Evolutionary conservation across 2,797 vertebrate genomes (phyloP), one percentile per base, ranked within the genome.

Genomic region (Dipus sagitta): DNA sequence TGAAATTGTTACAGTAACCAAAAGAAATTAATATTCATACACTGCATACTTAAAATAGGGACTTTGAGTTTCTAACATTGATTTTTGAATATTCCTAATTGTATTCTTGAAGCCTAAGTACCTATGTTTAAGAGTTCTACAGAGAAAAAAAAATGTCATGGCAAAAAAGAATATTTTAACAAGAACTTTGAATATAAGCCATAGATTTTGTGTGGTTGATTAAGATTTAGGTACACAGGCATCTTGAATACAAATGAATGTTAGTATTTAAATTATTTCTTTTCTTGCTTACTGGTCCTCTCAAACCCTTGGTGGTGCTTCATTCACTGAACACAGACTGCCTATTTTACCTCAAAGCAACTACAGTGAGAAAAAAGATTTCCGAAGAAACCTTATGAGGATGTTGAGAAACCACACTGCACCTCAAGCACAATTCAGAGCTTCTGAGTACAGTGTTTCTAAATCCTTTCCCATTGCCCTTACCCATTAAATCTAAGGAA

Each of bases 371-470:
- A 82, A 93, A 87, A 68, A 20, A 95, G 30, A 97, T 97, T 97
- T 97, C 88, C 13, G 72, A 86, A 88, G 64, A 93, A 94, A 92
- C 89, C 90, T 83, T 91, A 79, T 74, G 75, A 93, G 96, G 96
- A 96, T 94, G 90, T 54, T 76, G 91, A 97, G 96, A 95, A 86
- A 96, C 97, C 95, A 90, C 65, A 94, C 92, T 82, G 92, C 76
- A 76, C 87, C 24, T 47, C 28, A 85, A 84, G 92, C 85, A 92
- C 84, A 30, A 26, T 6, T 38, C 23, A 28, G 58, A 68, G 77
- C 42, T 71, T 62, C 82, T 67, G 9, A 23, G 6, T 18, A 67
- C 70, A 65, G 26, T 0, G 2, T 91, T 88, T 82, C 75, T 84
- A 75, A 71, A 86, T 85, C 82, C 47, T 64, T 30, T 79, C 62